phyloP scores from a whole-genome alignment of 2,113 vertebrate genomes.

The Xenus cinereus region DNA sequence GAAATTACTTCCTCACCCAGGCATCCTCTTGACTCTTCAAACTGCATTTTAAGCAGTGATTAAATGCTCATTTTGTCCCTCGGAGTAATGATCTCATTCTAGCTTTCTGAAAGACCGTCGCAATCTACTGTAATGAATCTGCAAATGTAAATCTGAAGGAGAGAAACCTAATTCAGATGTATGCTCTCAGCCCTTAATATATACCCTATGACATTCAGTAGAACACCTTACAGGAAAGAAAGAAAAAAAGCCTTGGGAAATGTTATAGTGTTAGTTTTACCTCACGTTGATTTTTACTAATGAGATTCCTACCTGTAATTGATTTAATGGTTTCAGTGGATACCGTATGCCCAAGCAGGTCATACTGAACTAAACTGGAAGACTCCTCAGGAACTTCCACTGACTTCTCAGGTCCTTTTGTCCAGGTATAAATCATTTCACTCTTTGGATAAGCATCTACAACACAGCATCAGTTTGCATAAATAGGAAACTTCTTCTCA shows the following conservation, averaged over 20 bases:
- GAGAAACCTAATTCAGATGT: constrained; percentile 32
- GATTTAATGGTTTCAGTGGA: constrained; percentile 96
- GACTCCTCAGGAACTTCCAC: constrained; percentile 97
- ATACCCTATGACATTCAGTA: not conserved
- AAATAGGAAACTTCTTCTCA: constrained; percentile 8
- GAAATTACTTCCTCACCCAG: constrained; percentile 65
- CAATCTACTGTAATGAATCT: constrained; percentile 50
- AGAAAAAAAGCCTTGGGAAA: not conserved
- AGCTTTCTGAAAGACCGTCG: constrained; percentile 17
- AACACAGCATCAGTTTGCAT: constrained; percentile 51
- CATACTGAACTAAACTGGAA: constrained; percentile 97
- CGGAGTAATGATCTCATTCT: constrained; percentile 54
- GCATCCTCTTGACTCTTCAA: constrained; percentile 54
- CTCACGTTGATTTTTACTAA: not conserved
- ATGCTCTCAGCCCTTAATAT: not conserved
- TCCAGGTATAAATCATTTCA: constrained; percentile 99
- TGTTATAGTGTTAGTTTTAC: not conserved
- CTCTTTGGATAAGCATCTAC: constrained; percentile 98
- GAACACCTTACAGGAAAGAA: not conserved
- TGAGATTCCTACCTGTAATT: constrained; percentile 86
- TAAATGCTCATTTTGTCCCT: constrained; percentile 53
- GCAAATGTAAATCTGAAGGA: constrained; percentile 59
- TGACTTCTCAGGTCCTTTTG: constrained; percentile 93
- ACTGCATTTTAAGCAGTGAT: constrained; percentile 61
- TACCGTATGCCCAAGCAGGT: constrained; percentile 94